A percentile compares a stretch with the other conserved stretches of the same genome.
Conservation (phyloP, 2,888 invertebrate species). For the Agonopterix heracliana region DNA sequence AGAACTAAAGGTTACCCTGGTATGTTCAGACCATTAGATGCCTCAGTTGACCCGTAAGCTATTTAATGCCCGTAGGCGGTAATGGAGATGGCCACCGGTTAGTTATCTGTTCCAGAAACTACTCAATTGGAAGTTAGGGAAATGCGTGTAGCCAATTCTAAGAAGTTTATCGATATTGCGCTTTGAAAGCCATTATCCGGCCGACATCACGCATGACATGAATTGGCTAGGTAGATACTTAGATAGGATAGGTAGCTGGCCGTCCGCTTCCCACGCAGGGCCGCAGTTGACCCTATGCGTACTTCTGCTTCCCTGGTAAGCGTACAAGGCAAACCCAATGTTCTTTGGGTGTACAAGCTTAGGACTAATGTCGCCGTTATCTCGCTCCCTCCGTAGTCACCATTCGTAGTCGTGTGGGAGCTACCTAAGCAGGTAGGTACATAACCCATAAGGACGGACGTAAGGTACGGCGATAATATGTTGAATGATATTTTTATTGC, state of each 20-base stretch:
- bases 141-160: slow-evolving; percentile 16
- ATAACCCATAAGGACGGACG: background rate
- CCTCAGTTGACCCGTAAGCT: too few species aligned
- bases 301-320: slow-evolving; percentile 28
- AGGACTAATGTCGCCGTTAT: slow-evolving; percentile 54
- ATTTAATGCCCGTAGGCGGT: too few species aligned
- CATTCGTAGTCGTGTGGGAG: slow-evolving; percentile 25
- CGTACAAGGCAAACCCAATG: slow-evolving; percentile 34
- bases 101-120: too few species aligned
- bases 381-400: slow-evolving; percentile 19
- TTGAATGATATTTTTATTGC: too few species aligned
- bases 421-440: too few species aligned
- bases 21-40: too few species aligned
- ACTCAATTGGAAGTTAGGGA: too few species aligned
- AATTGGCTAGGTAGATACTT: slow-evolving; percentile 5
- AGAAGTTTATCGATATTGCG: slow-evolving; percentile 24
- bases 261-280: slow-evolving; percentile 42
- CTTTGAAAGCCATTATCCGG: slow-evolving; percentile 21
- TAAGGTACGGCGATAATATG: background rate
- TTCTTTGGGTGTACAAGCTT: slow-evolving; percentile 38
- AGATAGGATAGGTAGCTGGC: background rate
- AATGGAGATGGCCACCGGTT: too few species aligned
- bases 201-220: slow-evolving; percentile 21
- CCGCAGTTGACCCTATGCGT: slow-evolving; percentile 34
- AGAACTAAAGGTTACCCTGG: too few species aligned